Conservation (phyloP, 2,888 invertebrate genomes). For the Lithophane semibrunnea region DNA sequence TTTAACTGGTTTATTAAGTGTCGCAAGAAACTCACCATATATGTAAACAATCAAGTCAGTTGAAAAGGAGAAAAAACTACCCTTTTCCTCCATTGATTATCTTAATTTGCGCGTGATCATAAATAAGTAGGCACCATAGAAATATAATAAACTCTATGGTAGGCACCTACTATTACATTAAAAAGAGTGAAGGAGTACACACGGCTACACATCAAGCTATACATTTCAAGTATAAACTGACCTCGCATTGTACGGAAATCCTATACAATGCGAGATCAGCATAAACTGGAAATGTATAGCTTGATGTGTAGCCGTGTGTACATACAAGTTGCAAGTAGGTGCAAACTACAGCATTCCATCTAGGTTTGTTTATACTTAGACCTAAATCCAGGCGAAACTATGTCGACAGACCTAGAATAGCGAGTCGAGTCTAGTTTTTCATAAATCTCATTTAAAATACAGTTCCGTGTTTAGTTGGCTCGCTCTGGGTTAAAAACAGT, state of each 20-base stretch:
- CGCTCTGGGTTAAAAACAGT: conserved; percentile 39
- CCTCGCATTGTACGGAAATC: too few species aligned
- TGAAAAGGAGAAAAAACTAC: neutral
- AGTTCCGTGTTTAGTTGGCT: conserved; percentile 47
- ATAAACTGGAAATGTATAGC: too few species aligned
- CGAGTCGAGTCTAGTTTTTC: conserved; percentile 46
- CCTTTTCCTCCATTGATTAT: too few species aligned
- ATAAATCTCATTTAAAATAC: conserved; percentile 57
- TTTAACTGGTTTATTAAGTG: neutral
- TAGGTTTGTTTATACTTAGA: conserved; percentile 44
- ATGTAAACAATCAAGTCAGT: neutral
- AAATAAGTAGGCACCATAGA: neutral
- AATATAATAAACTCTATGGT: too few species aligned
- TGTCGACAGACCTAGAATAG: conserved; percentile 47
- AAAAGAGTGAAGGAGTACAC: conserved; percentile 15
- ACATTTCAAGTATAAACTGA: too few species aligned
- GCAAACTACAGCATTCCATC: conserved; percentile 36
- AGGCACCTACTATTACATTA: neutral
- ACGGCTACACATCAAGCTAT: too few species aligned
- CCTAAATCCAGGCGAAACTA: conserved; percentile 53
- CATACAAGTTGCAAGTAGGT: conserved; percentile 17
- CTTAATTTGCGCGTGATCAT: too few species aligned
- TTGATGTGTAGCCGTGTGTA: too few species aligned
- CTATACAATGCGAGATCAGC: too few species aligned
- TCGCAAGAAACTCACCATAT: neutral